Evolutionary conservation across 2,888 invertebrate genomes (phyloP), one percentile per base, ranked within the genome.

Genomic region (Sarcophaga rosellei): DNA sequence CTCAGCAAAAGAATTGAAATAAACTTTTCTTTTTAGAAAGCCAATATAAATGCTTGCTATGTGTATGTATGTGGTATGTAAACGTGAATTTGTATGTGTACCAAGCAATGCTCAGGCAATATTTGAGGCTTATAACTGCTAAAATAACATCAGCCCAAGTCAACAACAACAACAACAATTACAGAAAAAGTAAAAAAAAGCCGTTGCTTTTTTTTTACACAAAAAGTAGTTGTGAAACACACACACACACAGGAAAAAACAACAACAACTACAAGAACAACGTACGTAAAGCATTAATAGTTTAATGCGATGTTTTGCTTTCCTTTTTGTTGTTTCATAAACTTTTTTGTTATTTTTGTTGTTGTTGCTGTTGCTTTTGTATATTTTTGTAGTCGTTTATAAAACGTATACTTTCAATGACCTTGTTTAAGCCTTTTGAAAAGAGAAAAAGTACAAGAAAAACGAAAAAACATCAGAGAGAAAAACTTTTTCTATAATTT

Each of bases 381-480:
- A 53, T 4, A 53, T 15, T 53, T 15, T 53, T 15, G 17, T 15
- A 53, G 17, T 17, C 12, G 17, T 15, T 12, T 53, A 47, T 62
- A 53, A 69, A 75, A 72, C 45, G 15, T 25, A 65, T 81, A 81
- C 65, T 79, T 77, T 66, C 69, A 73, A 78, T 76, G 80, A 86
- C 81, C 83, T 78, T 79, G 77, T 85, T 77, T 75, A 59, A 59
- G 20, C 12, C 3, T 57, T 35, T 35, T 35, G 35, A 12, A 57
- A n/a, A 25, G 0, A 62, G 6, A 53, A 68, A 66, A 74, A 61
- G 47, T 1, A 17, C 25, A 59, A 57, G 57, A 12, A 15, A 15
- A 15, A 47, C 3, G 11, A 47, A 47, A 15, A 47, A 35, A 35
- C 35, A 35, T 8, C 35, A 8, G 1, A 35, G 10, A 35, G 10